Evolutionary conservation across 2,888 invertebrate species (phyloP).

Genomic region (Erpobdella octoculata): DNA sequence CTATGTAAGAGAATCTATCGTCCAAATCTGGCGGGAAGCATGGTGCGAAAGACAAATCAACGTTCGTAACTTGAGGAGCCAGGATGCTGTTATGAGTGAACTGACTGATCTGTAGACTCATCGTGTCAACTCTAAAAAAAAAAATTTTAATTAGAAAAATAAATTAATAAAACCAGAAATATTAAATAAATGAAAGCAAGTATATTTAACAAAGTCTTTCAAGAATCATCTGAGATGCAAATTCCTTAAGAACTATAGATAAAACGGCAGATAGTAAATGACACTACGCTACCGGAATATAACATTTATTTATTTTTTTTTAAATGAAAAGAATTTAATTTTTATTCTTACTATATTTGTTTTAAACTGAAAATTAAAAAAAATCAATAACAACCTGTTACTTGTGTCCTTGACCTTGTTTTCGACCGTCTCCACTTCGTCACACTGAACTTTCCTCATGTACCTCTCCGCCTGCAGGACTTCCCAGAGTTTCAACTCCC

Average conservation of each 20-base stretch:
- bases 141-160: too few relatives aligned
- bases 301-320: background rate
- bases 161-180: too few relatives aligned
- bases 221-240: too few relatives aligned
- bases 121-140: slow-evolving; percentile 38
- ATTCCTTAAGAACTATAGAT: too few relatives aligned
- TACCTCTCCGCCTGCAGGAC: slow-evolving; percentile 49
- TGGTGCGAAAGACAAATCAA: background rate
- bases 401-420: slow-evolving; percentile 41
- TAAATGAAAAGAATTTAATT: background rate
- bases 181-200: too few relatives aligned
- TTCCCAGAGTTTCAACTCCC: slow-evolving; percentile 49
- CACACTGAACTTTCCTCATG: slow-evolving; percentile 41
- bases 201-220: too few relatives aligned
- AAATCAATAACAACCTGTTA: too few relatives aligned
- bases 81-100: slow-evolving; percentile 28
- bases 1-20: slow-evolving; percentile 25
- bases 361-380: too few relatives aligned
- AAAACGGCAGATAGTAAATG: too few relatives aligned
- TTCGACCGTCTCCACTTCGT: slow-evolving; percentile 41
- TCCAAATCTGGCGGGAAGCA: background rate
- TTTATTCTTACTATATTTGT: too few relatives aligned
- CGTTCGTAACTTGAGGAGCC: background rate
- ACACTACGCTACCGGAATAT: too few relatives aligned
- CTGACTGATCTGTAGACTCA: slow-evolving; percentile 39